Evolutionary conservation across 1,140 invertebrate genomes (phyloP), one percentile per base, ranked within the genome.

Genomic region (Rhyacophila brunnea): DNA sequence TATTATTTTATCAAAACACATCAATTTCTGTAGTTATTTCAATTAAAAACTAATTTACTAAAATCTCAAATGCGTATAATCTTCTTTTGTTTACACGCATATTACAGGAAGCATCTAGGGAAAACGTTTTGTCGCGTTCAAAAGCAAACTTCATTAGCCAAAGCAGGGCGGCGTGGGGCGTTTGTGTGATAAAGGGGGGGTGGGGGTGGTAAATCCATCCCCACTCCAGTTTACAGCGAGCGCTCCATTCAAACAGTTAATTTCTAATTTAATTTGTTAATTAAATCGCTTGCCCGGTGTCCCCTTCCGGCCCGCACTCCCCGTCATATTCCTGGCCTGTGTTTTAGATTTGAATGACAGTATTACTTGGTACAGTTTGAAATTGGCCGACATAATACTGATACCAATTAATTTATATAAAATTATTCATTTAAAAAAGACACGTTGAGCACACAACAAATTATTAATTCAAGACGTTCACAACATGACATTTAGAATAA

Each of bases 181-280:
- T 14, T 14, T 15, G 50, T 5, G 23, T 5, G 50, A 53, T 23
- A 53, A 42, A 43, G 23, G 23, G 23, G 23, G 3, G 13, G 20
- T n/a, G 18, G n/a, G 36, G 50, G 40, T 34, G 40, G 17, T n/a
- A 11, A 40, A 40, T 40, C 11, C 38, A 40, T 40, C 38, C 48
- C 48, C 35, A 9, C 48, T n/a, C 3, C 46, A n/a, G 7, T 6
- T 11, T 28, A 7, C 45, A 13, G 42, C 53, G 56, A 59, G 38
- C 49, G 50, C 52, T 60, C 62, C 55, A 60, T 64, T 60, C 62
- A 64, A 64, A 64, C 62, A 64, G 62, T 64, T 64, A 64, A 64
- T 64, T 64, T 46, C 62, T 64, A 64, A 64, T 64, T 64, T 64
- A 64, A 64, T 64, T 64, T 64, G 62, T 64, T 64, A 64, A 64